Evolutionary conservation across 2,888 invertebrate genomes (phyloP).

Genomic region (Cantharis lateralis): DNA sequence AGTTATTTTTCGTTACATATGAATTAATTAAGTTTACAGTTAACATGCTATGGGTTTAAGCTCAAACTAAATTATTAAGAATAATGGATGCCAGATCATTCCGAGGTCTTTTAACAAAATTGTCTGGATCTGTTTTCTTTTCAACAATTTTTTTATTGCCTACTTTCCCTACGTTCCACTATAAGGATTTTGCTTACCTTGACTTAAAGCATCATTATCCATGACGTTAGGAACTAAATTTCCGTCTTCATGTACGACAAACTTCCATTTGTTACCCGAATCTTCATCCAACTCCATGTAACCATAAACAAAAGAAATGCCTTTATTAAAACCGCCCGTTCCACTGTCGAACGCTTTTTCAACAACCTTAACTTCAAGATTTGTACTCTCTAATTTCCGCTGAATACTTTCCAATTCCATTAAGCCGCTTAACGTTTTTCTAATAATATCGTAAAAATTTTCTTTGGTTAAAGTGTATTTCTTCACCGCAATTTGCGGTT

Average conservation of each 20-base stretch:
- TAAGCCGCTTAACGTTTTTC: constrained; percentile 44
- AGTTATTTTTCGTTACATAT: too few species aligned
- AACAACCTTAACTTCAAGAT: constrained; percentile 39
- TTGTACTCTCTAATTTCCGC: constrained; percentile 40
- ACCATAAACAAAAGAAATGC: constrained; percentile 42
- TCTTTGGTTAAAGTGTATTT: constrained; percentile 37
- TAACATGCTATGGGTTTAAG: too few species aligned
- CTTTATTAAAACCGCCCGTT: constrained; percentile 29
- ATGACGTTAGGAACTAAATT: not conserved
- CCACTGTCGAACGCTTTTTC: constrained; percentile 31
- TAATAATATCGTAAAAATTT: constrained; percentile 40
- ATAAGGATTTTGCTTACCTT: not conserved
- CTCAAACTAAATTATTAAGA: too few species aligned
- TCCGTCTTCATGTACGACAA: not conserved
- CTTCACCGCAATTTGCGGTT: constrained; percentile 16
- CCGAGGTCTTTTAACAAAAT: too few species aligned
- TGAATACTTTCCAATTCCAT: constrained; percentile 48
- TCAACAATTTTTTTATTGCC: too few species aligned
- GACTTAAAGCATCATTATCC: not conserved
- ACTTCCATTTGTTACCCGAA: not conserved
- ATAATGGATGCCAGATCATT: too few species aligned
- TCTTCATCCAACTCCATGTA: constrained; percentile 34
- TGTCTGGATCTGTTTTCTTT: too few species aligned
- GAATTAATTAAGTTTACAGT: too few species aligned
- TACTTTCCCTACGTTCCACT: too few species aligned